A percentile compares a stretch with the other conserved stretches of the same genome.
phyloP scores from a whole-genome alignment of 2,113 vertebrate species.

The Gnathonemus echidnorhynchus region DNA sequence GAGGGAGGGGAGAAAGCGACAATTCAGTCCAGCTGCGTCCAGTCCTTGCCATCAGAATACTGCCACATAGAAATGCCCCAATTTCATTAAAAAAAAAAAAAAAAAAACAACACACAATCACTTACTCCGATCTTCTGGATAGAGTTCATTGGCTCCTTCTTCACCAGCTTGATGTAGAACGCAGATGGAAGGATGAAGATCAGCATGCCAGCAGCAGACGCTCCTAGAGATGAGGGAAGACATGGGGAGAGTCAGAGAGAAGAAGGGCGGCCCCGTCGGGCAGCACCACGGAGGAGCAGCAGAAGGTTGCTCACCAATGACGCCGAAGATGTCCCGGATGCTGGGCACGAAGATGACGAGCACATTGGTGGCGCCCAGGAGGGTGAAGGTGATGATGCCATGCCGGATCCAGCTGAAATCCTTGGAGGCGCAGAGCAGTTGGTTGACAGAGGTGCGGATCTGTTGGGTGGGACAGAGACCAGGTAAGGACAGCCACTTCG shows the following conservation, averaged over 20 bases:
- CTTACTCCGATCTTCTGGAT: constrained; percentile 93
- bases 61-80: background rate
- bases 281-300: background rate
- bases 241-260: background rate
- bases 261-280: background rate
- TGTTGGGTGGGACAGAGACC: constrained; percentile 32
- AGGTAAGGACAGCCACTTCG: background rate
- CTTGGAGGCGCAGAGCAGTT: constrained; percentile 72
- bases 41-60: background rate
- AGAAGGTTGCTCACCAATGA: constrained; percentile 72
- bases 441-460: constrained; percentile 89
- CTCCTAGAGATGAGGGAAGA: constrained; percentile 57
- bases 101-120: background rate
- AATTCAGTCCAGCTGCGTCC: background rate
- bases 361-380: constrained; percentile 70
- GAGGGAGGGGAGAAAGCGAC: constrained; percentile 10
- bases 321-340: constrained; percentile 91
- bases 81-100: background rate
- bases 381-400: constrained; percentile 65
- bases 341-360: constrained; percentile 91
- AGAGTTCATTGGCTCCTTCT: constrained; percentile 89
- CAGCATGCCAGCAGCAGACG: constrained; percentile 91
- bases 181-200: constrained; percentile 96
- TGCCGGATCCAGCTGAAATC: constrained; percentile 88
- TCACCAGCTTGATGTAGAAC: constrained; percentile 93